These are phyloP conservation scores for Dioctria rufipes DNA, from an alignment of 2,888 invertebrate genomes.

Conservation along the genomic window DNA sequence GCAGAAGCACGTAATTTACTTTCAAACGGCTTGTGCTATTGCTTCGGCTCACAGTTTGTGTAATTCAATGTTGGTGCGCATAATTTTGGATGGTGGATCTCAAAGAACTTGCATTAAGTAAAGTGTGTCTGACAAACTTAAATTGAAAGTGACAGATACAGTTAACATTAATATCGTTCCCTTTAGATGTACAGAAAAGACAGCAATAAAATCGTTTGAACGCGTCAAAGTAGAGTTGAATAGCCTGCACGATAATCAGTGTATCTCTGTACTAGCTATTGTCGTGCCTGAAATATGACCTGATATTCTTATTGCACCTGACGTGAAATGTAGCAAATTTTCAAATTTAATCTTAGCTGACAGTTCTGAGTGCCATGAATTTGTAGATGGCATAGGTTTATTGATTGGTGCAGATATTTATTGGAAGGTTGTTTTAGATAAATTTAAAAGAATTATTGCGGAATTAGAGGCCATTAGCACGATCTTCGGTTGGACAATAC, in stretches of 20 bases:
- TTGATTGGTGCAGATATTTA: too few species aligned
- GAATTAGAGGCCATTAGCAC: too few species aligned
- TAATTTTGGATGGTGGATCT: slow-evolving; percentile 22
- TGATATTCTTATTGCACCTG: too few species aligned
- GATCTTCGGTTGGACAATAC: too few species aligned
- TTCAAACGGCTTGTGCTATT: slow-evolving; percentile 4
- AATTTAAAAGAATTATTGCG: too few species aligned
- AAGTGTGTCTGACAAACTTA: not conserved
- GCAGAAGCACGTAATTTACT: not conserved
- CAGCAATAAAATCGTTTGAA: not conserved
- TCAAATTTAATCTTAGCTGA: too few species aligned
- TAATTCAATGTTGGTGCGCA: slow-evolving; percentile 2
- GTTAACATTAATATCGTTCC: not conserved
- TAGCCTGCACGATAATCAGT: slow-evolving; percentile 13
- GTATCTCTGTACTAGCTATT: not conserved
- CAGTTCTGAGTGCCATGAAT: too few species aligned
- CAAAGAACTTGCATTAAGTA: slow-evolving; percentile 9
- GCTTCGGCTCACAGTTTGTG: not conserved
- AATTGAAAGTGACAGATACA: not conserved
- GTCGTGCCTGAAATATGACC: slow-evolving; percentile 17
- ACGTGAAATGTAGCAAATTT: too few species aligned
- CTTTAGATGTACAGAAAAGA: not conserved
- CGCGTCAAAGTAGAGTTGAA: slow-evolving; percentile 11
- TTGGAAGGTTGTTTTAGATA: too few species aligned
- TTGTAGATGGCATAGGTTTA: too few species aligned